A percentile compares a stretch with the other conserved stretches of the same genome.
phyloP scores from a whole-genome alignment of 2,888 invertebrate genomes.

The Aphidoletes aphidimyza region DNA sequence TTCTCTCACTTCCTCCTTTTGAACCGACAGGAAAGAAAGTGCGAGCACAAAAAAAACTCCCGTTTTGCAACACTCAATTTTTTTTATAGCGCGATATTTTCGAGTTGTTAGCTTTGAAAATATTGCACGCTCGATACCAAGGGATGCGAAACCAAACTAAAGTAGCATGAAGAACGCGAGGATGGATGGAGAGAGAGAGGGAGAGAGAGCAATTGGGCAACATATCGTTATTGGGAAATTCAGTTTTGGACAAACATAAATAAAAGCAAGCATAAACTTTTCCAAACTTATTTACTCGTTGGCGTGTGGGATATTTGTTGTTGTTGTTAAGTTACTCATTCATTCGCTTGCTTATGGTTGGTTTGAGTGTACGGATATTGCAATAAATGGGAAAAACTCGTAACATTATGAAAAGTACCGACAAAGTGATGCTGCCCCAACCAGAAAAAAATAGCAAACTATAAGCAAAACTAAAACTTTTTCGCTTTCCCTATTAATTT shows the following conservation, averaged over 20 bases:
- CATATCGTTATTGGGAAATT: constrained; percentile 28
- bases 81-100: background rate
- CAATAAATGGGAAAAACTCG: background rate
- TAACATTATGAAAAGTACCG: background rate
- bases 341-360: constrained; percentile 3
- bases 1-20: background rate
- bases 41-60: background rate
- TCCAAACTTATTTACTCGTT: constrained; percentile 26
- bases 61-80: constrained; percentile 18
- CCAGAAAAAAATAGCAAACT: no score
- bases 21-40: background rate
- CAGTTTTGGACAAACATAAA: constrained; percentile 48
- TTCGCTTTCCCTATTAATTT: constrained; percentile 23
- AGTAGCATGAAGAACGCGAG: no score
- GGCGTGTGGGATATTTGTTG: background rate
- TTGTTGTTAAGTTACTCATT: no score
- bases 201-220: background rate
- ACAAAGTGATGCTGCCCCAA: no score
- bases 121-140: no score
- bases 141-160: no score
- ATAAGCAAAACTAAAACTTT: constrained; percentile 32
- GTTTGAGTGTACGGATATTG: constrained; percentile 27
- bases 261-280: constrained; percentile 31
- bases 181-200: background rate
- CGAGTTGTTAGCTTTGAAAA: constrained; percentile 26